Evolutionary conservation across 2,888 invertebrate genomes (phyloP).

Genomic region (Luperina nickerlii): DNA sequence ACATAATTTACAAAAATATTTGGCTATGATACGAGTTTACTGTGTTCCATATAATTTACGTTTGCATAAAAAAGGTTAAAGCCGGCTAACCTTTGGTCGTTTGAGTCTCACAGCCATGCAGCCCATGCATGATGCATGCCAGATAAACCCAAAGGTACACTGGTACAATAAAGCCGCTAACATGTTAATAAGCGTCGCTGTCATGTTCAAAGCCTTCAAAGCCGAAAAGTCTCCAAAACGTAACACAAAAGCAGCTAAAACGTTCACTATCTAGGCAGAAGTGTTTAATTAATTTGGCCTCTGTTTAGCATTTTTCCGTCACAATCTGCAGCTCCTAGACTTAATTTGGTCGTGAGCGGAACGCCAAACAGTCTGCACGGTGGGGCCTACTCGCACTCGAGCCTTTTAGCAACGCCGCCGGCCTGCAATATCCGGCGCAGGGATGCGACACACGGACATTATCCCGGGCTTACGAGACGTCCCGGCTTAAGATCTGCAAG

Average conservation of each 20-base stretch:
- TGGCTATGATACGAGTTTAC: neutral
- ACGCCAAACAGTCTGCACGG: conserved; percentile 58
- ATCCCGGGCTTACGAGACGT: conserved; percentile 21
- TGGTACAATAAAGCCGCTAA: conserved; percentile 19
- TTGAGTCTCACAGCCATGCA: neutral
- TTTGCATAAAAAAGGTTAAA: neutral
- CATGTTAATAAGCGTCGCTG: conserved; percentile 45
- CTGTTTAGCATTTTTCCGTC: conserved; percentile 70
- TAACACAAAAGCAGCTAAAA: conserved; percentile 52
- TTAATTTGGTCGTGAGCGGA: conserved; percentile 70
- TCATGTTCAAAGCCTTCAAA: conserved; percentile 35
- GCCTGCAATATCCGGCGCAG: conserved; percentile 65
- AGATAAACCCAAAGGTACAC: conserved; percentile 7
- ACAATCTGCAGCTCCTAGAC: conserved; percentile 67
- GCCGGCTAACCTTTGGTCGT: neutral
- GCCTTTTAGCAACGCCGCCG: conserved; percentile 55
- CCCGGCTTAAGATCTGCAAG: neutral
- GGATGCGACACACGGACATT: conserved; percentile 41
- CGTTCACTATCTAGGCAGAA: conserved; percentile 41
- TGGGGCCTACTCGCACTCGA: conserved; percentile 27
- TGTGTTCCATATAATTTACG: neutral
- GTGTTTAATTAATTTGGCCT: conserved; percentile 68
- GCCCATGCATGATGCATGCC: conserved; percentile 7
- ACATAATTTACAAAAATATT: neutral
- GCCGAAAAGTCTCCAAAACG: conserved; percentile 46